Evolutionary conservation across 2,797 vertebrate species (phyloP).

Genomic region (Oreochromis grahami): DNA sequence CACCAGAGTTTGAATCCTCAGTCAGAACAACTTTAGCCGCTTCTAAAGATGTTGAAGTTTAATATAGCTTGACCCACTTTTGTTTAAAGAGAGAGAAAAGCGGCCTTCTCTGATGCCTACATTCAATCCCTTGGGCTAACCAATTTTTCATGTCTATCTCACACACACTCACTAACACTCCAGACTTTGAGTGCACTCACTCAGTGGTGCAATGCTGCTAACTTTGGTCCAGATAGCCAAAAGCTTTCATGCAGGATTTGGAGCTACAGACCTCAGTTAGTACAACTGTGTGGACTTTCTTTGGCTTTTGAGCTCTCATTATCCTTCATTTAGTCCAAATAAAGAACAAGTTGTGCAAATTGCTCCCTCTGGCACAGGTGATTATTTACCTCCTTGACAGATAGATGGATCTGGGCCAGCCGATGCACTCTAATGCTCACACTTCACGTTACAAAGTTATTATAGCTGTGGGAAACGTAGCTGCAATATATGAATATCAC

Average conservation of each 20-base stretch:
- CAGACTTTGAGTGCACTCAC: conserved; percentile 30
- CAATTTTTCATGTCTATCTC: conserved; percentile 39
- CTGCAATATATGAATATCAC: background rate
- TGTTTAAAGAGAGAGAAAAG: conserved; percentile 41
- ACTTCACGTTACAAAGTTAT: conserved; percentile 18
- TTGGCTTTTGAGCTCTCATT: conserved; percentile 1
- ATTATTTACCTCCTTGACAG: conserved; percentile 43
- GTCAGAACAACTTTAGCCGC: conserved; percentile 21
- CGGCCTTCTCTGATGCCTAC: conserved; percentile 28
- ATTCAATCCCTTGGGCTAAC: conserved; percentile 36
- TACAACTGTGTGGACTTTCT: conserved; percentile 11
- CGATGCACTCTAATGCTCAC: conserved; percentile 1
- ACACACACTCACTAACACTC: conserved; percentile 11
- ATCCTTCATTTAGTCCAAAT: conserved; percentile 44
- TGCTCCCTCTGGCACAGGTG: conserved; percentile 36
- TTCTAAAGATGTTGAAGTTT: conserved; percentile 47
- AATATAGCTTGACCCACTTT: conserved; percentile 69
- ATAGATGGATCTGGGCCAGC: conserved; percentile 35
- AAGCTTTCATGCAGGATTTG: conserved; percentile 26
- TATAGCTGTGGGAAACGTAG: conserved; percentile 3
- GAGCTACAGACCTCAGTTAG: conserved; percentile 11
- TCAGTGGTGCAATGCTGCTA: conserved; percentile 18
- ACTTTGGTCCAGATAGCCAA: conserved; percentile 29
- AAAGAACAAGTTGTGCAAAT: conserved; percentile 39
- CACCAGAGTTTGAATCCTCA: background rate